Base-by-base conservation (phyloP, 1,140 invertebrate species). In the Phthorimaea operculella region DNA sequence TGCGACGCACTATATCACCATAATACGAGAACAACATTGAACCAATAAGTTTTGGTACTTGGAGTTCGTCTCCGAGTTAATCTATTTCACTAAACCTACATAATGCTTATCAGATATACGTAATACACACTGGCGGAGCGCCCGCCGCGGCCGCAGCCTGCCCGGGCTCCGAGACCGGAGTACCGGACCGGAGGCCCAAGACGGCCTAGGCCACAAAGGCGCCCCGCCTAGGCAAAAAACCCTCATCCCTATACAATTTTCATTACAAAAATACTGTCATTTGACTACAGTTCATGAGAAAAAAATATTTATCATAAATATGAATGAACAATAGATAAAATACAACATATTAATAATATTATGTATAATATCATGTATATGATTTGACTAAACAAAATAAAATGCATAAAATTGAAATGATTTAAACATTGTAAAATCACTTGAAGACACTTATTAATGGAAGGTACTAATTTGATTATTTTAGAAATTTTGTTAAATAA, bases 211-310 rank as follows among this genome's bases (percentile, higher is more conserved):
- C 21, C 1, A 4, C 15, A 5, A 4, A 10, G 21, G n/a, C 48
- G 55, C 60, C 52, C 51, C 57, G 66, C 57, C 74, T 54, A 71
- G 68, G 65, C 70, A 71, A 80, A 64, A 75, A 75, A 79, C 76
- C 76, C 75, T 79, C 70, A 66, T 73, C 64, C 77, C 71, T 80
- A 81, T 79, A 86, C 85, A 85, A 84, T 83, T 85, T 79, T 75
- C 77, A 72, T 83, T 86, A 87, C 68, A 86, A 87, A 87, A 87
- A 87, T 87, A 87, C 85, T 87, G 85, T 84, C 79, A 85, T 87
- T 87, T 86, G 85, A 87, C 85, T 87, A 87, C 79, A 84, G 81
- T 83, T 83, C 79, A 72, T 83, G 77, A 83, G 70, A 83, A 75
- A 82, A 67, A 76, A 77, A 76, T 70, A 76, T 74, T 74, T 74